These are phyloP conservation scores for Elymnias hypermnestra DNA, from an alignment of 1,140 invertebrate species.

Conservation along the genomic window DNA sequence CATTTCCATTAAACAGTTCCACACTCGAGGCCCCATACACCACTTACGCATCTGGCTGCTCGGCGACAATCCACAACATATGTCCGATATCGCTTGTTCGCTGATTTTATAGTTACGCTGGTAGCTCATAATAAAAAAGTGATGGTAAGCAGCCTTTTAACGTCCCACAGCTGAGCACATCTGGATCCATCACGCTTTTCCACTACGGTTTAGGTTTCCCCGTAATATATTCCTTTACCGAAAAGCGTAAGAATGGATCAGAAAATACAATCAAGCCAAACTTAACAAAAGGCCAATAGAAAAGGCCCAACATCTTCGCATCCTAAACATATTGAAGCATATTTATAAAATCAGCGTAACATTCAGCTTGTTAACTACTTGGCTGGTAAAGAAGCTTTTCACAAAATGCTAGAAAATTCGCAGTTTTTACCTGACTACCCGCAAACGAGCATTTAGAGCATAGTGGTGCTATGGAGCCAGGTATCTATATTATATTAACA, in stretches of 20 bases:
- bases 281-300: too few species aligned
- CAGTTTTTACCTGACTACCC: slow-evolving; percentile 35
- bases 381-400: slow-evolving; percentile 13
- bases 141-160: background rate
- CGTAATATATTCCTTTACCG: too few species aligned
- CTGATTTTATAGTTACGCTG: slow-evolving; percentile 16
- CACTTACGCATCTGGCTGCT: slow-evolving; percentile 69
- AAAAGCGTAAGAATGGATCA: too few species aligned
- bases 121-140: background rate
- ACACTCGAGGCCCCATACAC: slow-evolving; percentile 57
- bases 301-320: too few species aligned
- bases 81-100: too few species aligned
- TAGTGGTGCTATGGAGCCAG: slow-evolving; percentile 71
- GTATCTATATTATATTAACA: slow-evolving; percentile 27
- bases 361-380: slow-evolving; percentile 13
- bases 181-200: too few species aligned
- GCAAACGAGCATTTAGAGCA: slow-evolving; percentile 60
- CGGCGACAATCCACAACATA: too few species aligned
- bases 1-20: slow-evolving; percentile 57
- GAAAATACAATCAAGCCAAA: too few species aligned
- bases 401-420: slow-evolving; percentile 19
- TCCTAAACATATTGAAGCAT: too few species aligned
- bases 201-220: too few species aligned
- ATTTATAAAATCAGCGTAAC: slow-evolving; percentile 20
- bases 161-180: too few species aligned